These are phyloP conservation scores for Drosophila yooni DNA, from an alignment of 2,888 invertebrate species.

Conservation along the genomic window DNA sequence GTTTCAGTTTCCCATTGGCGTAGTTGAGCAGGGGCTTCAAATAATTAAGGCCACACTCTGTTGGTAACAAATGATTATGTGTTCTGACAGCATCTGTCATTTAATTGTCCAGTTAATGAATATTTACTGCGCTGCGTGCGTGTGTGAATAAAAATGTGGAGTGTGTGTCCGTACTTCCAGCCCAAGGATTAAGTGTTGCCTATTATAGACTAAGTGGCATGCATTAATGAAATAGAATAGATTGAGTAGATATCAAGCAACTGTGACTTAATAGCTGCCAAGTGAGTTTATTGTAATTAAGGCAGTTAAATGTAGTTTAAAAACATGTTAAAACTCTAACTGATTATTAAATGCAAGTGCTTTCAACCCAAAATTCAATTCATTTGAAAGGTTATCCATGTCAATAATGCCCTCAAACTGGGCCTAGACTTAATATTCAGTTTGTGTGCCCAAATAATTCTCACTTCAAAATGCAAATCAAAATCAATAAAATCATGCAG, in stretches of 20 bases:
- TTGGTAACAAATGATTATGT: conserved; percentile 38
- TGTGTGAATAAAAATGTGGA: neutral
- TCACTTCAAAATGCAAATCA: conserved; percentile 10
- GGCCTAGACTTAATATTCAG: conserved; percentile 16
- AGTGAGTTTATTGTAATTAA: neutral
- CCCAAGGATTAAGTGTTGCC: conserved; percentile 13
- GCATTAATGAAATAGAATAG: neutral
- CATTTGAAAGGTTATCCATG: neutral
- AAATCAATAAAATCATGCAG: conserved; percentile 12
- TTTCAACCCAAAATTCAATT: neutral
- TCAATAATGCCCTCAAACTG: conserved; percentile 26
- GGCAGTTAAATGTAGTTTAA: neutral
- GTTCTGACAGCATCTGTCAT: conserved; percentile 35
- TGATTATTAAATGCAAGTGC: neutral
- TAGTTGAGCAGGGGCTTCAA: neutral
- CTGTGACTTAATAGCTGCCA: neutral
- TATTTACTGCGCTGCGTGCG: conserved; percentile 36
- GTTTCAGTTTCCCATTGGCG: conserved; percentile 4
- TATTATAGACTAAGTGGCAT: neutral
- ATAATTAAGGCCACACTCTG: conserved; percentile 34
- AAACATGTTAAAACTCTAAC: neutral
- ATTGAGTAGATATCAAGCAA: too few relatives aligned
- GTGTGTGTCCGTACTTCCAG: neutral
- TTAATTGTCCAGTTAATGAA: conserved; percentile 48
- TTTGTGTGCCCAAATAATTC: conserved; percentile 7